Evolutionary conservation across 92 coral and sea anemone species (phyloP), one percentile per base, ranked within the genome.

Genomic region (Heliopora coerulea): DNA sequence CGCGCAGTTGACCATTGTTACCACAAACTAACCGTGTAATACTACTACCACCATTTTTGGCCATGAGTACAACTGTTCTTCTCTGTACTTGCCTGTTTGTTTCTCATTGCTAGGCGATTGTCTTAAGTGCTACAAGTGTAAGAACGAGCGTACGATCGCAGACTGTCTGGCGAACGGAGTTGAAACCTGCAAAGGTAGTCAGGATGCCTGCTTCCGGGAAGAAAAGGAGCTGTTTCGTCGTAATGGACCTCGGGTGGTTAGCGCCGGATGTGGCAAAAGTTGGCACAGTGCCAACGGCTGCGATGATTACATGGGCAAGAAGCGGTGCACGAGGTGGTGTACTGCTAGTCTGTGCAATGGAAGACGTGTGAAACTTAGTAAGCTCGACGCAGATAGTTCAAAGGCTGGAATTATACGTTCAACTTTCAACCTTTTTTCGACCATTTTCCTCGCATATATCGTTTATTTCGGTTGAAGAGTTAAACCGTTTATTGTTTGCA

Each of bases 181-280:
- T 20, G 57, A 56, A 26, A 70, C 77, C 10, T 70, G 77, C 44
- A 52, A 19, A 24, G 63, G 49, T 3, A 23, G 35, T 3, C 49
- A 50, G 23, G 77, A 70, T 33, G 77, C 48, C 27, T 70, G 77
- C 17, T 70, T 70, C 32, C 77, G 77, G 8, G 77, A 70, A 34
- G 77, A 70, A 23, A 58, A 56, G 20, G 77, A 70, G 41, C 21
- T 70, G 30, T 24, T 32, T 21, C 44, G 77, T 20, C 62, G 77
- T 52, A 15, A 21, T 24, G 77, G 77, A 18, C 62, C 62, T 29
- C 62, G 77, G 62, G 77, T 70, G 14, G 77, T 70, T 8, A 70
- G 77, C 30, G 77, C 62, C 49, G 77, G 77, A 14, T 70, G 77
- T 42, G 77, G 77, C 35, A 31, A 39, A 32, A 70, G 77, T 54